Conservation (phyloP, 64 coral and sea anemone species). For the Montipora sp. region DNA sequence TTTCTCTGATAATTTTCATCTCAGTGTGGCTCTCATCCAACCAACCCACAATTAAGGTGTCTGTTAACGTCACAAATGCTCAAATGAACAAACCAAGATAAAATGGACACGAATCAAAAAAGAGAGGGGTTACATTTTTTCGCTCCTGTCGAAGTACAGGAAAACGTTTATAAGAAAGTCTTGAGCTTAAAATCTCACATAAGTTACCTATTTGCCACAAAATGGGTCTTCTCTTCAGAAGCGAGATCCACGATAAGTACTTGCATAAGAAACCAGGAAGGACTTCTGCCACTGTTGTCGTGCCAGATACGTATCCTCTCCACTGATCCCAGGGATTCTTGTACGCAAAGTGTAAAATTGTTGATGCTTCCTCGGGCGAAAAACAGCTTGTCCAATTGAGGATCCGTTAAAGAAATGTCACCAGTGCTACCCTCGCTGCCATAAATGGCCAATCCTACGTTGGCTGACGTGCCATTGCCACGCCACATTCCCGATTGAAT, state of each 20-base stretch:
- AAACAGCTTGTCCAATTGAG: slow-evolving; percentile 31
- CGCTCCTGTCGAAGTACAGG: background rate
- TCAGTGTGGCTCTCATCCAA: too few relatives aligned
- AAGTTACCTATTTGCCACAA: slow-evolving; percentile 51
- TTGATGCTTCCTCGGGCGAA: slow-evolving; percentile 73
- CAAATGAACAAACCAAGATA: too few relatives aligned
- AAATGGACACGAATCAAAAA: too few relatives aligned
- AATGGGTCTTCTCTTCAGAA: slow-evolving; percentile 44
- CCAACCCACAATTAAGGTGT: too few relatives aligned
- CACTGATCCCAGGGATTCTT: slow-evolving; percentile 32
- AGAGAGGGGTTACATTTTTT: too few relatives aligned
- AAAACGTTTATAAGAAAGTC: background rate
- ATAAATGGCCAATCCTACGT: slow-evolving; percentile 61
- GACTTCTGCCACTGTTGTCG: slow-evolving; percentile 58
- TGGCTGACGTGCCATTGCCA: slow-evolving; percentile 63
- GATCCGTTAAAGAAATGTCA: slow-evolving; percentile 59
- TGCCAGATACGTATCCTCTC: slow-evolving; percentile 71
- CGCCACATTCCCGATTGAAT: slow-evolving; percentile 75
- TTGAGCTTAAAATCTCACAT: background rate
- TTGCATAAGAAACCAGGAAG: slow-evolving; percentile 69
- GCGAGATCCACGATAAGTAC: slow-evolving; percentile 31
- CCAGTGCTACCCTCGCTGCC: slow-evolving; percentile 53
- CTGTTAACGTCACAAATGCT: too few relatives aligned
- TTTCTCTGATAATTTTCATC: too few relatives aligned
- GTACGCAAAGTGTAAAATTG: slow-evolving; percentile 60